Evolutionary conservation across 1,140 invertebrate genomes (phyloP).

Genomic region (Chironomus tepperi): DNA sequence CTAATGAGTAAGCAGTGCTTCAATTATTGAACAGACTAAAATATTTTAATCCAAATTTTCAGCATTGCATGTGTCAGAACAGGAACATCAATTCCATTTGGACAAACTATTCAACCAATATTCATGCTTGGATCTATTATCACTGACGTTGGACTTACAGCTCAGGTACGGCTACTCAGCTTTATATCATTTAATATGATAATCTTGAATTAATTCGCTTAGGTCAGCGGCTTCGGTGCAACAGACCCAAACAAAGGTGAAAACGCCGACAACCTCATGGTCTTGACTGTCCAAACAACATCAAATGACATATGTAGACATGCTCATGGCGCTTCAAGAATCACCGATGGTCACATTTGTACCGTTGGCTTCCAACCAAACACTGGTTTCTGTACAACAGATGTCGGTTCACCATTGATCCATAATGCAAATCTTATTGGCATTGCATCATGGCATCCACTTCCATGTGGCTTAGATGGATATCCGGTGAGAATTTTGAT

Average conservation of each 20-base stretch:
- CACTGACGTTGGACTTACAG: too few relatives aligned
- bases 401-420: neutral
- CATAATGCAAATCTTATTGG: neutral
- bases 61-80: neutral
- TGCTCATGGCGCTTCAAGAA: neutral
- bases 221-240: too few relatives aligned
- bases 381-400: neutral
- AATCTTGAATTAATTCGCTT: too few relatives aligned
- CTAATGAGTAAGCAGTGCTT: neutral
- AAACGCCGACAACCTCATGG: neutral
- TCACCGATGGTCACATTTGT: neutral
- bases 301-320: neutral
- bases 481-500: too few relatives aligned
- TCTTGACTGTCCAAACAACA: neutral
- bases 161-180: too few relatives aligned
- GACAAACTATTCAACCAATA: constrained; percentile 1
- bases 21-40: too few relatives aligned
- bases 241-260: too few relatives aligned
- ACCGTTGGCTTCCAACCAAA: neutral
- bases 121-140: neutral
- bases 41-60: too few relatives aligned
- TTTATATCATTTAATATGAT: too few relatives aligned
- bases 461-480: neutral
- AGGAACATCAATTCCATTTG: neutral
- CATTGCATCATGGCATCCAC: neutral